Evolutionary conservation across 1,140 invertebrate genomes (phyloP).

Genomic region (Rhopalosiphum maidis): DNA sequence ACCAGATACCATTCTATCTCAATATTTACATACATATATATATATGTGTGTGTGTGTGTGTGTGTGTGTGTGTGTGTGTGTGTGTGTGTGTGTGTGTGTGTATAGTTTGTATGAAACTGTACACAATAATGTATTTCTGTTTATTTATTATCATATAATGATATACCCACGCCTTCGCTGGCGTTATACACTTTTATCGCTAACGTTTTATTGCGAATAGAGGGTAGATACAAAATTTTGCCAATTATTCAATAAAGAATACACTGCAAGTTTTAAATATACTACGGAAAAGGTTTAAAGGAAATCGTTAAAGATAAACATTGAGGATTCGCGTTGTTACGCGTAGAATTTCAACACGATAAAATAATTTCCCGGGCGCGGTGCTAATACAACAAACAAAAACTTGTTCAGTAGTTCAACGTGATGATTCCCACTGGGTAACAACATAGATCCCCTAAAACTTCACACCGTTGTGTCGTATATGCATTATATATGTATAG

Average conservation of each 20-base stretch:
- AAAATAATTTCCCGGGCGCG: background rate
- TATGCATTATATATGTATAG: background rate
- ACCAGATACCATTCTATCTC: background rate
- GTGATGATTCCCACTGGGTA: background rate
- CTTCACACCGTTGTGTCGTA: background rate
- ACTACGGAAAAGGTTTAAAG: background rate
- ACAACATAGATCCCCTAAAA: background rate
- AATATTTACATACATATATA: background rate
- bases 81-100: too few relatives aligned
- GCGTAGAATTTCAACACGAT: background rate
- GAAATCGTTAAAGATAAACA: slow-evolving; percentile 35
- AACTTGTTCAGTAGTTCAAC: background rate
- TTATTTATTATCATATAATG: background rate
- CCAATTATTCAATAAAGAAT: slow-evolving; percentile 29
- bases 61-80: too few relatives aligned
- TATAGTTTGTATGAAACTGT: background rate
- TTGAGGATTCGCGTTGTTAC: background rate
- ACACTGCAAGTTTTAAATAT: background rate
- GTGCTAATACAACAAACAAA: background rate
- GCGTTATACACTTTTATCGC: background rate
- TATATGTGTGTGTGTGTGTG: too few relatives aligned
- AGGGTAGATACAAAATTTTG: background rate
- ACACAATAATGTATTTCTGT: background rate
- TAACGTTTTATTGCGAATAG: background rate
- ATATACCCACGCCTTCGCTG: background rate